Base-by-base conservation (phyloP, 2,888 invertebrate genomes). In the Lycia hirtaria region DNA sequence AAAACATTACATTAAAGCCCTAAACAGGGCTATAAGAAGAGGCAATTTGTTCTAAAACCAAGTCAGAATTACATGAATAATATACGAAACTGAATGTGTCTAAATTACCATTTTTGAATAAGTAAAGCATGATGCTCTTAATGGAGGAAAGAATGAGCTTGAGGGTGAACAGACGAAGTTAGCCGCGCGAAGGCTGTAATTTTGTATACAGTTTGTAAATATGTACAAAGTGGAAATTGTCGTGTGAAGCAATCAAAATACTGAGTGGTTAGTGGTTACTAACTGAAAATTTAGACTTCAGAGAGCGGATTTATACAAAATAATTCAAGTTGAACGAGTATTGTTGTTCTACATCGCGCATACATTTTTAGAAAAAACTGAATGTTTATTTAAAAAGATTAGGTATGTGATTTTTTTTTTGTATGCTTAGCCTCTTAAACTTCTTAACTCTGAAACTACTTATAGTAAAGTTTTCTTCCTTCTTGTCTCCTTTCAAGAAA, bases 41-140 rank as follows among this genome's bases (percentile, higher is more conserved):
- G 61, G 57, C 62, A 67, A 68, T 72, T 72, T 70, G 60, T 60
- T 58, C 61, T 59, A 51, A 38, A 57, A 64, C 64, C 65, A 69
- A 62, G 55, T 59, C 55, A 61, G 66, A 65, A 70, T 61, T 64
- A 65, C 56, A 65, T 73, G 69, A 75, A 73, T 75, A 73, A 73
- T 72, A 66, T 66, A 72, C 59, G 50, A 58, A 64, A 72, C 62
- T 64, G 66, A 69, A 69, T 68, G 69, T 65, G 62, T 65, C 62
- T 57, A 49, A 67, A 73, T 71, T 68, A 71, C 58, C 62, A 64
- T 66, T 62, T 64, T 56, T 64, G 67, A 68, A 68, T 69, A 68
- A 65, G 41, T 63, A 60, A 65, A 62, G 26, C 37, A 50, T 56
- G 53, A 38, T 52, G 44, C 45, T 37, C 22, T 43, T 62, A 58